Conservation (phyloP, 2,113 vertebrate genomes). For the western clawed frog (Xenopus tropicalis) region DNA sequence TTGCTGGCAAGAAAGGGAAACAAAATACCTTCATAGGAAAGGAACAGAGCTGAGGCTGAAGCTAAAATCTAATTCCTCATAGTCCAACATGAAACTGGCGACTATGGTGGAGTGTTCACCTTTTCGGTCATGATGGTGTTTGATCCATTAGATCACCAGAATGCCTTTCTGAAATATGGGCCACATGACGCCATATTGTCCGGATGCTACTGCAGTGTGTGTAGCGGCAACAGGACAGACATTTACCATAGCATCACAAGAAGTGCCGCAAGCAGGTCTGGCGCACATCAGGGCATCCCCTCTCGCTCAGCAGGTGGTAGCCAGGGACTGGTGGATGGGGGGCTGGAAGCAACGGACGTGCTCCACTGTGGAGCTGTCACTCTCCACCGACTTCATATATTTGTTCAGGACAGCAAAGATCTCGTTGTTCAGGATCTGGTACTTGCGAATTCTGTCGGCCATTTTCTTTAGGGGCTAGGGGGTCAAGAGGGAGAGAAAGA, state of each 20-base stretch:
- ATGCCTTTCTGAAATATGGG: not conserved
- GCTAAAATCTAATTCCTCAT: not conserved
- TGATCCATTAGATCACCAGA: not conserved
- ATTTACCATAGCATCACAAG: conserved; percentile 31
- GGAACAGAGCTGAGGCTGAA: too few species aligned
- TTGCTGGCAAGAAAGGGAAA: too few species aligned
- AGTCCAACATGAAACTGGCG: not conserved
- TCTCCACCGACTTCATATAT: conserved; percentile 98
- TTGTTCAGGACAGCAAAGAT: conserved; percentile 99
- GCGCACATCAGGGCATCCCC: not conserved
- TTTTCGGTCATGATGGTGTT: too few species aligned
- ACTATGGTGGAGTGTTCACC: too few species aligned
- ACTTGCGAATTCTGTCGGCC: conserved; percentile 97
- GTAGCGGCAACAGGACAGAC: conserved; percentile 26
- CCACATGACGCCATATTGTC: conserved; percentile 13
- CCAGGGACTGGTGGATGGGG: conserved; percentile 97
- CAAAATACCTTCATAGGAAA: too few species aligned
- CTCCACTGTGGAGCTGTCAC: conserved; percentile 96
- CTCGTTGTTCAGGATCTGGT: conserved; percentile 98
- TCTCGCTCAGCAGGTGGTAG: conserved; percentile 88
- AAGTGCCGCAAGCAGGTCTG: not conserved
- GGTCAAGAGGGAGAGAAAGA: conserved; percentile 16
- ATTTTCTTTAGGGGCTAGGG: conserved; percentile 95
- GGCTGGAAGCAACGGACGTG: conserved; percentile 98
- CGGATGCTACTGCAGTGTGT: conserved; percentile 10